Base-by-base conservation (phyloP, 2,113 vertebrate genomes). In the Patagioenas fasciata region DNA sequence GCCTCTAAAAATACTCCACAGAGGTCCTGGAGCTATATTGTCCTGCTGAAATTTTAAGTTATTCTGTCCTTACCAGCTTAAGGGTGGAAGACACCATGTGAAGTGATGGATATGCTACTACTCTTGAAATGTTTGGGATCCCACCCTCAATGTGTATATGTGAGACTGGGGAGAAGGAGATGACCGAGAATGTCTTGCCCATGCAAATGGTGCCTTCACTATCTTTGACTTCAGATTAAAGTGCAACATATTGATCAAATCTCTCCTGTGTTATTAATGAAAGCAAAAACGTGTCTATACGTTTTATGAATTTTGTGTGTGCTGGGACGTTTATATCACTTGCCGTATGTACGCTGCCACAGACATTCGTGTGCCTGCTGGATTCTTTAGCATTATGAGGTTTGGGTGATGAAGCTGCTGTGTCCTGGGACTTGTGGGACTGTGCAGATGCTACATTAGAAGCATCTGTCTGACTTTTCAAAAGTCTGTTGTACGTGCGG, bases 141-240 rank as follows among this genome's bases (percentile, higher is more conserved):
- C 38, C 56, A 15, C 15, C 28, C 6, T 91, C 70, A 56, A 11
- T 0, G 2, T 32, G 10, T 5, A 23, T 0, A 0, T 11, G 13
- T 64, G 65, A 74, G 34, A 29, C 13, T 51, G 61, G 38, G 15
- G 13, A 24, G 40, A 47, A 51, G 67, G 40, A 58, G 26, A 13
- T 51, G 14, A 53, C n/a, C 19, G 29, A 12, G 26, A 64, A 57
- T 50, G 11, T 78, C 16, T 64, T 83, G 5, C 15, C 60, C 11
- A 13, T 14, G 18, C 2, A 38, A 19, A 42, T 24, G 20, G 13
- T 12, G 15, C 24, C 51, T 88, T 79, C 5, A 10, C 2, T 44
- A 26, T 51, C 38, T 92, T 83, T 17, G 31, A 9, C 89, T 78
- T 26, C 87, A 40, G 18, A 61, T 92, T 85, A 11, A 87, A 92